Conservation (phyloP, 1,140 invertebrate species). For the Carcinoscorpius rotundicauda region DNA sequence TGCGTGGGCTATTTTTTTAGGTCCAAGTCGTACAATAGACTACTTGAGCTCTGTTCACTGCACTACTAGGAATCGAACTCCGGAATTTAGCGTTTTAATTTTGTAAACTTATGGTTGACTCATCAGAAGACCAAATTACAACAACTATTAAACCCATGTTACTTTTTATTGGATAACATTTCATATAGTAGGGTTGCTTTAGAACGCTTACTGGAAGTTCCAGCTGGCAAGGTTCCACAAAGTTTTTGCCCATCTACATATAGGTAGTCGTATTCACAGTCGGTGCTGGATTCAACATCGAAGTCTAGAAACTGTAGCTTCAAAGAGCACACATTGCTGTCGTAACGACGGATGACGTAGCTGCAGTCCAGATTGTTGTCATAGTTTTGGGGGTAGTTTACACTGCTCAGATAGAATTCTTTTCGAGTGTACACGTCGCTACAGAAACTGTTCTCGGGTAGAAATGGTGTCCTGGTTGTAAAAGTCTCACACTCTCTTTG, state of each 20-base stretch:
- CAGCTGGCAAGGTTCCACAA: slow-evolving; percentile 22
- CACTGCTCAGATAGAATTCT: slow-evolving; percentile 22
- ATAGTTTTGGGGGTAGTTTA: slow-evolving; percentile 22
- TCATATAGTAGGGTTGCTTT: too few species aligned
- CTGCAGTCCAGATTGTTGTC: slow-evolving; percentile 21
- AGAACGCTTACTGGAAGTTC: not conserved
- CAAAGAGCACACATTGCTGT: slow-evolving; percentile 21
- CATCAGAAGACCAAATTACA: too few species aligned
- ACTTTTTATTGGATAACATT: too few species aligned
- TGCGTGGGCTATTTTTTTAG: too few species aligned
- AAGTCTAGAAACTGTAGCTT: slow-evolving; percentile 25
- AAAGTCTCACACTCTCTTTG: slow-evolving; percentile 22
- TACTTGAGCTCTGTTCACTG: too few species aligned
- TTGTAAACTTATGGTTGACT: too few species aligned
- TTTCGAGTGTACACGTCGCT: slow-evolving; percentile 18
- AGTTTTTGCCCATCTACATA: slow-evolving; percentile 26
- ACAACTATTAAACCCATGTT: too few species aligned
- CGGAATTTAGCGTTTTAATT: too few species aligned
- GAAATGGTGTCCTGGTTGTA: not conserved
- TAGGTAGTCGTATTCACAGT: slow-evolving; percentile 26
- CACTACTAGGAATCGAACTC: too few species aligned
- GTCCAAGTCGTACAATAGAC: too few species aligned
- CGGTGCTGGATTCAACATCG: slow-evolving; percentile 23
- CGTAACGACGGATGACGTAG: slow-evolving; percentile 19
- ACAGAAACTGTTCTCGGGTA: slow-evolving; percentile 11